Conservation (phyloP, 2,888 invertebrate species). For the Cantharis flavilabris region DNA sequence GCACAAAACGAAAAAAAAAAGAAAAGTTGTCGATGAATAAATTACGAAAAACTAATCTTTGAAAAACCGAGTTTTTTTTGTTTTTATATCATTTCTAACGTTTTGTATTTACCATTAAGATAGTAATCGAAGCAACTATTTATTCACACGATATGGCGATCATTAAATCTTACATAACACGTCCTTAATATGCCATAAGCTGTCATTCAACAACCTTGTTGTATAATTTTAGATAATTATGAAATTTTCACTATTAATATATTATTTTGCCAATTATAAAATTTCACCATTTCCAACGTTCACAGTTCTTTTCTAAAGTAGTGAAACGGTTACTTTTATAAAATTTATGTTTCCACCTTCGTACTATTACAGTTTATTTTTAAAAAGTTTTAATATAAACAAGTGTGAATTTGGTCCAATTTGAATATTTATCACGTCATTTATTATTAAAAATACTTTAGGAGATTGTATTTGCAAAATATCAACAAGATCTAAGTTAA, state of each 20-base stretch:
- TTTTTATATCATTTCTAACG: neutral
- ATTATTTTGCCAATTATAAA: neutral
- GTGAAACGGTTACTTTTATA: neutral
- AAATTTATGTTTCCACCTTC: neutral
- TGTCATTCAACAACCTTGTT: conserved; percentile 4
- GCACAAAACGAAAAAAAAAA: neutral
- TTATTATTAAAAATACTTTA: neutral
- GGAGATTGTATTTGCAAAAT: neutral
- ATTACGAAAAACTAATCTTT: neutral
- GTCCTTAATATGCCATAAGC: conserved; percentile 1
- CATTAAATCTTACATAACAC: conserved; percentile 1
- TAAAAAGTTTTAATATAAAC: neutral
- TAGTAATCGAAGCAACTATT: neutral
- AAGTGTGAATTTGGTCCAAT: neutral
- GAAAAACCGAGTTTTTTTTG: neutral
- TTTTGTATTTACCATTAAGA: conserved; percentile 1
- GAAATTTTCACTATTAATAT: conserved; percentile 9
- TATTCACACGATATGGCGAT: conserved; percentile 1
- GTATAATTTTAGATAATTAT: conserved; percentile 10
- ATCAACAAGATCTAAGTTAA: neutral
- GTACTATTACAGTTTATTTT: neutral
- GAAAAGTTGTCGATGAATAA: neutral
- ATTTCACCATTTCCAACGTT: neutral
- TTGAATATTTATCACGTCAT: neutral
- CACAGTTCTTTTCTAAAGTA: neutral